Evolutionary conservation across 2,888 invertebrate species (phyloP).

Genomic region (Eupithecia subumbrata): DNA sequence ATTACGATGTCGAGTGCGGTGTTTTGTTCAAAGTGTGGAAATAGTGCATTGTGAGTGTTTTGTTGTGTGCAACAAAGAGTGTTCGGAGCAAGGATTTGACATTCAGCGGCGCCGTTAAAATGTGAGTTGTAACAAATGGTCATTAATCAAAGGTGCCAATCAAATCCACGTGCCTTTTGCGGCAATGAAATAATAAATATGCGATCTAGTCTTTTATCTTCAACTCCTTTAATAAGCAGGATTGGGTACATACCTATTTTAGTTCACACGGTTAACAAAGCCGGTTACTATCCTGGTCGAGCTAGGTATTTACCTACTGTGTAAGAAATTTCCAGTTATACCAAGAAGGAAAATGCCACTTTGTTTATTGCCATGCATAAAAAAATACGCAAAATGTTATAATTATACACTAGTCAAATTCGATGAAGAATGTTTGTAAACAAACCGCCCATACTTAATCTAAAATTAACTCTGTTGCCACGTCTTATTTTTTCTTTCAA

Average conservation of each 20-base stretch:
- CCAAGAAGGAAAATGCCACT: too few relatives aligned
- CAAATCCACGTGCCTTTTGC: not conserved
- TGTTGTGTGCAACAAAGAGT: slow-evolving; percentile 26
- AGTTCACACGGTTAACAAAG: not conserved
- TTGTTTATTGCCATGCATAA: too few relatives aligned
- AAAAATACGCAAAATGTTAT: too few relatives aligned
- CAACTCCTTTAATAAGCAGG: not conserved
- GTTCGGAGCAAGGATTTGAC: slow-evolving; percentile 51
- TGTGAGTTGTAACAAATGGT: slow-evolving; percentile 51
- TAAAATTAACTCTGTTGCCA: too few relatives aligned
- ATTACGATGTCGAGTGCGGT: slow-evolving; percentile 71
- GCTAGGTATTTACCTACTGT: too few relatives aligned
- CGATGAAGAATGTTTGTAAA: too few relatives aligned
- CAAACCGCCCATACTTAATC: too few relatives aligned
- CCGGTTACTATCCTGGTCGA: too few relatives aligned
- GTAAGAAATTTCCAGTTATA: too few relatives aligned
- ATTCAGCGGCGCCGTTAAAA: slow-evolving; percentile 51
- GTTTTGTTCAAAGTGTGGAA: slow-evolving; percentile 61
- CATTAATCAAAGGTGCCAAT: not conserved
- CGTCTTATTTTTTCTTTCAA: too few relatives aligned
- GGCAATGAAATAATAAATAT: not conserved
- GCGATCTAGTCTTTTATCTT: not conserved
- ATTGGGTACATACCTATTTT: not conserved
- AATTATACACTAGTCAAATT: too few relatives aligned
- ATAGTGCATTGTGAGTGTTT: slow-evolving; percentile 69